Evolutionary conservation across 1,140 invertebrate species (phyloP), one percentile per base, ranked within the genome.

Genomic region (Drosophila bocqueti): DNA sequence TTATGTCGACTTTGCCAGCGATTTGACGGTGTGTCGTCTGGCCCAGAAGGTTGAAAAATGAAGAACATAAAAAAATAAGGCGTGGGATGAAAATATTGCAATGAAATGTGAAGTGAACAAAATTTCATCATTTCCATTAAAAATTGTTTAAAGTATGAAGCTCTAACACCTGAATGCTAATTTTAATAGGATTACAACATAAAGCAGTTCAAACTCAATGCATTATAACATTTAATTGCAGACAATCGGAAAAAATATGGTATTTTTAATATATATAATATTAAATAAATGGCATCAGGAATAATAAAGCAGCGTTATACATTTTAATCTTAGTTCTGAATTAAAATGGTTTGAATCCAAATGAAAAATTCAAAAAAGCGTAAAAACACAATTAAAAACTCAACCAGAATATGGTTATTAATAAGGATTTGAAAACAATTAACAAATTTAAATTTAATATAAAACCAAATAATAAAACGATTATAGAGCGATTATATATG

Each of bases 1-100:
- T 73, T 74, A 74, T 74, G 71, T 52, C 71, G 68, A 74, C 71
- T 73, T 73, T 73, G 55, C 46, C 55, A 31, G 21, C 55, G 68
- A 74, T 74, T 74, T 74, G 68, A 72, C 68, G 65, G 65, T 49
- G 68, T 71, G 68, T 61, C 68, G 71, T 73, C 71, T 74, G 71
- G 45, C 49, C 26, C 38, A 52, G 21, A 69, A 67, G 46, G 38
- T 43, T 67, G 26, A 26, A 67, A 57, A 69, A 21, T 6, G 26
- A 36, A 26, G 9, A 11, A 16, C 16, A n/a, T 21, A 16, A 54
- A 54, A 54, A 36, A 55, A 11, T 2, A 6, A n/a, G 54, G 40
- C 8, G 29, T 21, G 16, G 3, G 7, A n/a, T 1, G 16, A 15
- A 66, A 45, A 29, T 43, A 54, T 46, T 55, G 10, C 18, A n/a